Evolutionary conservation across 2,113 vertebrate genomes (phyloP).

Genomic region (Phaetusa simplex): DNA sequence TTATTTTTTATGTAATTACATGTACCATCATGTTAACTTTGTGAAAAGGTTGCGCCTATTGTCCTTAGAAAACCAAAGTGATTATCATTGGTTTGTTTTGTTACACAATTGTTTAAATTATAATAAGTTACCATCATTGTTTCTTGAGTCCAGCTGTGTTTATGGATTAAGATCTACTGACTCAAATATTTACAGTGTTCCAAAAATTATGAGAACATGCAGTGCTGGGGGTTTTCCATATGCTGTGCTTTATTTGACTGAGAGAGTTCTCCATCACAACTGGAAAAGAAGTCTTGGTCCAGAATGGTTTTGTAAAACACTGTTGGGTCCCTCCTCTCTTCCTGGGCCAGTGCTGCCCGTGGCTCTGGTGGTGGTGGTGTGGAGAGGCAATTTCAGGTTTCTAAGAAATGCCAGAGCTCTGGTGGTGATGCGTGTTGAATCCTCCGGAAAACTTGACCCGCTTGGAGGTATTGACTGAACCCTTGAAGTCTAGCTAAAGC

Average conservation of each 20-base stretch:
- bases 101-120: constrained; percentile 82
- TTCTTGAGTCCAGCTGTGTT: constrained; percentile 83
- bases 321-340: background rate
- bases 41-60: constrained; percentile 74
- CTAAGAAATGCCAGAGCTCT: background rate
- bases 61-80: constrained; percentile 79
- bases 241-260: constrained; percentile 49
- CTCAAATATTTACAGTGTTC: constrained; percentile 83
- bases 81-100: constrained; percentile 79
- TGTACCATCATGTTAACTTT: constrained; percentile 75
- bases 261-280: constrained; percentile 26
- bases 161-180: constrained; percentile 83
- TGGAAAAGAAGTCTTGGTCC: constrained; percentile 19
- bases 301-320: background rate
- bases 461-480: background rate
- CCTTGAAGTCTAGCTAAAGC: background rate
- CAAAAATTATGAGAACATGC: constrained; percentile 77
- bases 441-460: background rate
- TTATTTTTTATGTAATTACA: constrained; percentile 78
- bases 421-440: background rate
- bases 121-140: constrained; percentile 77
- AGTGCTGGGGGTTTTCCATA: constrained; percentile 78
- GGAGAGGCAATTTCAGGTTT: background rate
- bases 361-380: background rate
- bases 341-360: background rate